phyloP scores from a whole-genome alignment of 2,888 invertebrate species.

The Cerastis leucographa region DNA sequence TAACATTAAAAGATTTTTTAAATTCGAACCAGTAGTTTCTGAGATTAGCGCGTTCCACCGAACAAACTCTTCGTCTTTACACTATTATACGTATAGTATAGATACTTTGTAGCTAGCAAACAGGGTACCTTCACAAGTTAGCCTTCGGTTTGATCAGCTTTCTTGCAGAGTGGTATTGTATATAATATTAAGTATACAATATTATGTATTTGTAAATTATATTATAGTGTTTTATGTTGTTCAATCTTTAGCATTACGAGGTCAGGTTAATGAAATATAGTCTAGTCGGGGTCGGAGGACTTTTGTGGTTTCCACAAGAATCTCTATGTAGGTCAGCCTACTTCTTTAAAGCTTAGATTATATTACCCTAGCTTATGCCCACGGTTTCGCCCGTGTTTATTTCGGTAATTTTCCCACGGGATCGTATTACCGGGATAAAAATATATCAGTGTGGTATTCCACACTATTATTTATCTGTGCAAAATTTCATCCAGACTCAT shows the following conservation, averaged over 20 bases:
- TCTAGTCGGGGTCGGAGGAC: not conserved
- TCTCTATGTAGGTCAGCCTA: not conserved
- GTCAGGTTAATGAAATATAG: slow-evolving; percentile 27
- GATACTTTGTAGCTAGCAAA: slow-evolving; percentile 10
- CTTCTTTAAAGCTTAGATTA: not conserved
- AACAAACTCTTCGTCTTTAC: too few relatives aligned
- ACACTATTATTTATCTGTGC: too few relatives aligned
- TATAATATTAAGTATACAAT: too few relatives aligned
- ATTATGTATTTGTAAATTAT: slow-evolving; percentile 20
- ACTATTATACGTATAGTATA: too few relatives aligned
- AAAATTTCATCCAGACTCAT: too few relatives aligned
- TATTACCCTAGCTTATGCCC: not conserved
- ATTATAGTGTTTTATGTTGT: slow-evolving; percentile 3
- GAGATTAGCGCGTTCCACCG: too few relatives aligned
- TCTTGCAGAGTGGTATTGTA: slow-evolving; percentile 18
- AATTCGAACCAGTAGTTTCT: too few relatives aligned
- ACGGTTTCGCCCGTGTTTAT: too few relatives aligned
- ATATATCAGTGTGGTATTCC: too few relatives aligned
- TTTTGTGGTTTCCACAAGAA: not conserved
- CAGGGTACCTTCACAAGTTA: slow-evolving; percentile 31
- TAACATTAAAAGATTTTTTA: too few relatives aligned
- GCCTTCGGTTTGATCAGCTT: slow-evolving; percentile 35
- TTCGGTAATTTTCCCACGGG: too few relatives aligned
- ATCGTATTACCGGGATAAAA: too few relatives aligned
- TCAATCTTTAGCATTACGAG: not conserved